Evolutionary conservation across 2,797 vertebrate species (phyloP), one percentile per base, ranked within the genome.

Genomic region (Adelosebastes latens): DNA sequence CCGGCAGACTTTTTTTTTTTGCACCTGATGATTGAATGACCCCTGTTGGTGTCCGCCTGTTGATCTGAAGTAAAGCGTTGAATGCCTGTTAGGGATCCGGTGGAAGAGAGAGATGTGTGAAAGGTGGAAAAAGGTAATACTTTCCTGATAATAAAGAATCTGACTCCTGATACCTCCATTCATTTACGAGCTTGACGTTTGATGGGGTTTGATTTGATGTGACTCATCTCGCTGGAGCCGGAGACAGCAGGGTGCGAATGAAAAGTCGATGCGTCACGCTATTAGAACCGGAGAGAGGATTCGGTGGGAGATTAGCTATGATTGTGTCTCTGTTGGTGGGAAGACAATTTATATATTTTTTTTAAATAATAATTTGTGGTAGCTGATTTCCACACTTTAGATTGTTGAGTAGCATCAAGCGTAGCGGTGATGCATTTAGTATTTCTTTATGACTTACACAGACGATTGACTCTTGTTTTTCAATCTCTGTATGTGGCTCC

Each of bases 111-210:
- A 49, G 59, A 58, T 24, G 68, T 73, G 72, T 58, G 66, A 68
- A 79, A 79, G 82, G 82, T 87, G 82, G 63, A 25, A 83, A 87
- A 83, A 79, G 75, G 79, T 90, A 82, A 91, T 91, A 71, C 84
- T 85, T 88, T 88, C 67, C 70, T 70, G 76, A 87, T 88, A 89
- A 93, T 87, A 88, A 89, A 86, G 27, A 72, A 84, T 90, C 85
- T 86, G 85, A 88, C 79, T 87, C 74, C 31, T 77, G 81, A 87
- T 88, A 87, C 87, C 84, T 91, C 80, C 79, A 86, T 90, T 88
- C 84, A 86, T 88, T 87, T 85, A 80, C 76, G 59, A 82, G 88
- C 75, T 87, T 89, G 86, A 88, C 63, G 79, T 85, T 81, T 86
- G 89, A 92, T 77, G 72, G 81, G 69, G 72, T 83, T 80, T 88